A percentile compares a stretch with the other conserved stretches of the same genome.
phyloP scores from a whole-genome alignment of 2,113 vertebrate species.

The Hipposideros armiger region DNA sequence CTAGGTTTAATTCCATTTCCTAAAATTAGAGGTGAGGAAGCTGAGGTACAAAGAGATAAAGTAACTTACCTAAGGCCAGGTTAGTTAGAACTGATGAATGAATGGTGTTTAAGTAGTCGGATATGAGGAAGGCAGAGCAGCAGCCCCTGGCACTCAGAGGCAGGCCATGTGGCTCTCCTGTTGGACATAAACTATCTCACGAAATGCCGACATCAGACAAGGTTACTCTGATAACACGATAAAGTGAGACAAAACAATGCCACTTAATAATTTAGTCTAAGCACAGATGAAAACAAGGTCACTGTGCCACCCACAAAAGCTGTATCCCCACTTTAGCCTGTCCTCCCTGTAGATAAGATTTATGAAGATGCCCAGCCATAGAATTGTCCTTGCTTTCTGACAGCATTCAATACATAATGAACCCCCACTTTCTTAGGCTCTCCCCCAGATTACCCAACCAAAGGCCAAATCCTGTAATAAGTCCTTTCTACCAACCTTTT shows the following conservation, averaged over 20 bases:
- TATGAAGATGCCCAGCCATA: conserved; percentile 13
- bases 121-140: conserved; percentile 5
- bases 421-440: not conserved
- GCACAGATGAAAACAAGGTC: conserved; percentile 46
- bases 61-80: not conserved
- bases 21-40: not conserved
- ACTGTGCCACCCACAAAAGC: not conserved
- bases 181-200: conserved; percentile 24
- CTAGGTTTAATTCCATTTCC: conserved; percentile 43
- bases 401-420: conserved; percentile 1
- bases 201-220: conserved; percentile 5
- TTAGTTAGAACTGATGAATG: conserved; percentile 2
- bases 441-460: not conserved
- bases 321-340: conserved; percentile 18
- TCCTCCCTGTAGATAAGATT: not conserved
- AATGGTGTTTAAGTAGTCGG: conserved; percentile 19
- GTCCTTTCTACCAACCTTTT: not conserved
- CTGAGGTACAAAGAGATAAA: conserved; percentile 43
- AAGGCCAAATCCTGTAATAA: conserved; percentile 21
- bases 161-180: not conserved
- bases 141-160: not conserved
- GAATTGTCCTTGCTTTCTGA: conserved; percentile 34
- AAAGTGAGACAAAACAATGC: conserved; percentile 40
- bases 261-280: conserved; percentile 34
- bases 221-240: conserved; percentile 43